Evolutionary conservation across 2,888 invertebrate genomes (phyloP), one percentile per base, ranked within the genome.

Genomic region (Autographa pulchrina): DNA sequence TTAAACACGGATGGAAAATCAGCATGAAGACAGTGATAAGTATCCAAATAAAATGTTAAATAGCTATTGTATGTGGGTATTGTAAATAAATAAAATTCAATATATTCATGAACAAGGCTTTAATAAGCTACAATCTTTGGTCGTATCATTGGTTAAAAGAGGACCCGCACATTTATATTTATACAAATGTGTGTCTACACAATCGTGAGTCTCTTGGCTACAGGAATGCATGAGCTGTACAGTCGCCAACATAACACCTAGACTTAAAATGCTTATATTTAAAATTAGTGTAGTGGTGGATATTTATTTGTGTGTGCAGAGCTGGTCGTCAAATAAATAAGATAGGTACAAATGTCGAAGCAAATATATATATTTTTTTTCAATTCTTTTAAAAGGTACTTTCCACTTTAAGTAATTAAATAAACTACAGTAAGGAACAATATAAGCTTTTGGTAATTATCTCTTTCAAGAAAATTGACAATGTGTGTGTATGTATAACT

Each of bases 91-190:
- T 88, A 88, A 92, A 88, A 89, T 71, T 80, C 71, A 43, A 60
- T 74, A 81, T 89, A 91, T 72, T 83, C 62, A 92, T 90, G 91
- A 95, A 95, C 94, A 94, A 94, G 88, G 89, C 88, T 95, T 96
- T 96, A 95, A 91, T 96, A 90, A 91, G 90, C 95, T 96, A 96
- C 93, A 92, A 56, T 97, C 97, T 97, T 97, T 97, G 97, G 97
- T 97, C 96, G 96, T 96, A 96, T 96, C 96, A 96, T 97, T 97
- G 97, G 97, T 96, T 96, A 93, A 84, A 91, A 88, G 85, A 86
- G 88, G 90, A 91, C 87, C 90, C 84, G 90, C 92, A 92, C 90
- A 89, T 91, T 85, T 74, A 85, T 86, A 86, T 88, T 84, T 78
- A 86, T 85, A 88, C 78, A 85, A 82, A 86, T 82, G 85, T 83